These are phyloP conservation scores for Psephotus haematonotus DNA, from an alignment of 2,113 vertebrate species.

Conservation along the genomic window DNA sequence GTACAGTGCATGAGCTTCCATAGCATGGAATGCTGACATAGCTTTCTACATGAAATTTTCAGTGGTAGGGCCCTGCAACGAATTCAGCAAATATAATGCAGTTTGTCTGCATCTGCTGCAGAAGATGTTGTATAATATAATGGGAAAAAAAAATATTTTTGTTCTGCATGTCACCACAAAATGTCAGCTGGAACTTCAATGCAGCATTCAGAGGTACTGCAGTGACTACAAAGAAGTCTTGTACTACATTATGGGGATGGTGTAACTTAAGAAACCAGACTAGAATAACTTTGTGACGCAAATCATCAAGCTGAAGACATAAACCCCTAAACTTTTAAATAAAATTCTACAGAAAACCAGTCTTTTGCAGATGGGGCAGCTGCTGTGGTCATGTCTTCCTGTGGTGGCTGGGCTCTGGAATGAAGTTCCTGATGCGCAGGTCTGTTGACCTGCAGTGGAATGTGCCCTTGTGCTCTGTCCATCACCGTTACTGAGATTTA, in stretches of 20 bases:
- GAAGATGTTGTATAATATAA: slow-evolving; percentile 10
- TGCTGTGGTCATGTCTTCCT: background rate
- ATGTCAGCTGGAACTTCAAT: background rate
- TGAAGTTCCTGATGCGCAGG: background rate
- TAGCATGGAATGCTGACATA: background rate
- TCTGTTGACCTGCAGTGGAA: background rate
- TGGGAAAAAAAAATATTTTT: slow-evolving; percentile 1
- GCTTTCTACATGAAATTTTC: background rate
- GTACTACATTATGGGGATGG: background rate
- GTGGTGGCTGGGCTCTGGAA: background rate
- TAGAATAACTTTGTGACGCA: background rate
- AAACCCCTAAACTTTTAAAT: background rate
- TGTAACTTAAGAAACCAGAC: background rate
- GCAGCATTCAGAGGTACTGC: background rate
- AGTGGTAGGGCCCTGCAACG: background rate
- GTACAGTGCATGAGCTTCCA: background rate
- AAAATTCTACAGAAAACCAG: background rate
- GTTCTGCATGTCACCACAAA: slow-evolving; percentile 1
- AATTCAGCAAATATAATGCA: background rate
- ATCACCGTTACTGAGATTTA: background rate
- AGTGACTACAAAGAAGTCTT: slow-evolving; percentile 12
- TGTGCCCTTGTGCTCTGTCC: background rate
- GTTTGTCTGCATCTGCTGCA: background rate
- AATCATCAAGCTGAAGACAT: background rate
- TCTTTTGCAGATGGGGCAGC: background rate